These are phyloP conservation scores for Microcebus griseorufus DNA, from an alignment of 2,113 vertebrate genomes.

Conservation along the genomic window DNA sequence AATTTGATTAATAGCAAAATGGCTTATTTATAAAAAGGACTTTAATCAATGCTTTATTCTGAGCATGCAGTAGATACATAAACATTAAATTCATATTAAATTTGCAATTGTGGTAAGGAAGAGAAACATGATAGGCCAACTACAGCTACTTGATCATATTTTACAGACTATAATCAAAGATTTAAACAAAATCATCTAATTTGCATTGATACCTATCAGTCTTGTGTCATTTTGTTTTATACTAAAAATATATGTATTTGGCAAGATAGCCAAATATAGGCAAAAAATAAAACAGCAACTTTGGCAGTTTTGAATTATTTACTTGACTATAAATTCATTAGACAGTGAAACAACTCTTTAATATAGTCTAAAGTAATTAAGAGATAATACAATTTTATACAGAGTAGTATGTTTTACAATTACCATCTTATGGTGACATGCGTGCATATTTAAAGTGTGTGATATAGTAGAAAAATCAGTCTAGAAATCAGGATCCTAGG, in stretches of 20 bases:
- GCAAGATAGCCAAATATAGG: background rate
- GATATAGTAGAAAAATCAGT: background rate
- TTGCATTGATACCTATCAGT: background rate
- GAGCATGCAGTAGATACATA: constrained; percentile 59
- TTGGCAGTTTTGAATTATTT: background rate
- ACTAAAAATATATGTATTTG: background rate
- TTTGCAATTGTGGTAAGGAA: constrained; percentile 70
- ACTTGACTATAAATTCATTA: background rate
- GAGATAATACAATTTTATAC: background rate
- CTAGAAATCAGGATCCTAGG: background rate
- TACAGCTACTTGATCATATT: background rate
- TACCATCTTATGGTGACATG: background rate
- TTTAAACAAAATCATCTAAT: background rate
- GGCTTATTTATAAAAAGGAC: constrained; percentile 73
- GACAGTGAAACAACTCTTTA: background rate
- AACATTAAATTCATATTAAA: constrained; percentile 68
- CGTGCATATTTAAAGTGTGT: background rate
- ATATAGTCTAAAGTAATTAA: background rate
- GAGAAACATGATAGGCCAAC: constrained; percentile 64
- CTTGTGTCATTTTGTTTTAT: background rate
- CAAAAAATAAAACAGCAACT: background rate
- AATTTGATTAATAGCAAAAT: constrained; percentile 70
- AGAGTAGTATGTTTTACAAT: background rate
- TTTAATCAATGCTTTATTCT: constrained; percentile 62
- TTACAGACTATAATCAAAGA: background rate